phyloP scores from a whole-genome alignment of 2,888 invertebrate species.

The Chironomus tentans region DNA sequence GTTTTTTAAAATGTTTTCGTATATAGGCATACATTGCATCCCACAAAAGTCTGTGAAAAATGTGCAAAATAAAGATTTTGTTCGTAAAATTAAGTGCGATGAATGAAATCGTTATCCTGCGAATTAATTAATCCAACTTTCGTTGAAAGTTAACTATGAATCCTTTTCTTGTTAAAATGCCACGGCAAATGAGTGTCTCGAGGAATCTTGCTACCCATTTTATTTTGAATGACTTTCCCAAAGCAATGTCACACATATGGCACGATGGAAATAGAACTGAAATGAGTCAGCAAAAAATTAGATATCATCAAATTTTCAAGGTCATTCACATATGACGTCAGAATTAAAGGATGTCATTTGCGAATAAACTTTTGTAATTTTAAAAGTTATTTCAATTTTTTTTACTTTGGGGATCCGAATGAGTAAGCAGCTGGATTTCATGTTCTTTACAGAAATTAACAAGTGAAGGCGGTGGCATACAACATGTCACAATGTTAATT shows the following conservation, averaged over 20 bases:
- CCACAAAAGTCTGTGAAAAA: no score
- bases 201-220: slow-evolving; percentile 81
- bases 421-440: slow-evolving; percentile 87
- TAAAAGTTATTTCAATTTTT: no score
- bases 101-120: no score
- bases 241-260: slow-evolving; percentile 47
- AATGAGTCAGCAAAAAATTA: not conserved
- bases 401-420: slow-evolving; percentile 85
- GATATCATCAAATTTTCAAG: slow-evolving; percentile 6
- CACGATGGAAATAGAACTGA: slow-evolving; percentile 20
- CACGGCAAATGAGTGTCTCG: slow-evolving; percentile 82
- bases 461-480: slow-evolving; percentile 85
- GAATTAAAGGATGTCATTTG: not conserved
- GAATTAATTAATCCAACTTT: not conserved
- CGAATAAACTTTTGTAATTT: no score
- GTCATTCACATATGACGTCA: no score
- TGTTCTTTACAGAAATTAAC: slow-evolving; percentile 83
- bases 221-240: slow-evolving; percentile 44
- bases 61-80: no score
- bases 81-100: no score
- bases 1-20: no score
- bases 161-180: slow-evolving; percentile 84
- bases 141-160: slow-evolving; percentile 50
- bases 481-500: slow-evolving; percentile 86
- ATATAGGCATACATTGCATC: no score